Percentiles rank a stretch among this genome's conserved stretches.
Conservation (phyloP, 2,888 invertebrate species). For the Morpho achilles region DNA sequence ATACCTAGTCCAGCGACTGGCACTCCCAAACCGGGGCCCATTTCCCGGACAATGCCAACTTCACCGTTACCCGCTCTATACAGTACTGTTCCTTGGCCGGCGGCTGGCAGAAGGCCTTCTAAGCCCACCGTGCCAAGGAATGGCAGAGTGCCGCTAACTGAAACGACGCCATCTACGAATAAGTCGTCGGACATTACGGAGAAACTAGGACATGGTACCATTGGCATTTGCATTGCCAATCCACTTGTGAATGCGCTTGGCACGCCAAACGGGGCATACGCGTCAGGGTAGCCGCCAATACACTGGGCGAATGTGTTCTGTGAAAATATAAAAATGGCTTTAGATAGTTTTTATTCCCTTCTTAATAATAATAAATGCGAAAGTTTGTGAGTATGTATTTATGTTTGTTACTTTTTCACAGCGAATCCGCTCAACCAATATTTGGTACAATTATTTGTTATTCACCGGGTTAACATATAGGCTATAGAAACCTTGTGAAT, state of each 20-base stretch:
- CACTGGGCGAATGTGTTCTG: constrained; percentile 26
- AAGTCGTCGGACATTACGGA: constrained; percentile 37
- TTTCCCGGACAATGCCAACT: constrained; percentile 22
- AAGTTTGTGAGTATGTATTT: too few species aligned
- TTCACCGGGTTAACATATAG: too few species aligned
- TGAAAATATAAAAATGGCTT: neutral
- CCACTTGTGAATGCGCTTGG: constrained; percentile 16
- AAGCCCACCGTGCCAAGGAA: constrained; percentile 41
- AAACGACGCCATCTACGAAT: constrained; percentile 38
- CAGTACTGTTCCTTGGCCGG: constrained; percentile 34
- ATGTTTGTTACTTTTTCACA: too few species aligned
- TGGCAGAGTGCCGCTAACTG: constrained; percentile 39
- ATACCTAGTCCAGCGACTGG: neutral
- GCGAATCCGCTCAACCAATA: too few species aligned
- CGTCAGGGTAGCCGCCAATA: constrained; percentile 10
- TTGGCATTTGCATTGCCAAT: constrained; percentile 19
- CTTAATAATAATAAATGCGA: too few species aligned
- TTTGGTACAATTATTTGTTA: too few species aligned
- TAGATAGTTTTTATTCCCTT: too few species aligned
- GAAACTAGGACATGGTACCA: constrained; percentile 27
- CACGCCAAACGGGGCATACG: constrained; percentile 4
- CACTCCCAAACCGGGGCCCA: constrained; percentile 6
- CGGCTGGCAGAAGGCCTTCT: constrained; percentile 37
- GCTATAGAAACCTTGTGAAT: too few species aligned
- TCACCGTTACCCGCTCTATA: constrained; percentile 26